These are phyloP conservation scores for Betta splendens DNA, from an alignment of 2,797 vertebrate genomes.

Conservation along the genomic window DNA sequence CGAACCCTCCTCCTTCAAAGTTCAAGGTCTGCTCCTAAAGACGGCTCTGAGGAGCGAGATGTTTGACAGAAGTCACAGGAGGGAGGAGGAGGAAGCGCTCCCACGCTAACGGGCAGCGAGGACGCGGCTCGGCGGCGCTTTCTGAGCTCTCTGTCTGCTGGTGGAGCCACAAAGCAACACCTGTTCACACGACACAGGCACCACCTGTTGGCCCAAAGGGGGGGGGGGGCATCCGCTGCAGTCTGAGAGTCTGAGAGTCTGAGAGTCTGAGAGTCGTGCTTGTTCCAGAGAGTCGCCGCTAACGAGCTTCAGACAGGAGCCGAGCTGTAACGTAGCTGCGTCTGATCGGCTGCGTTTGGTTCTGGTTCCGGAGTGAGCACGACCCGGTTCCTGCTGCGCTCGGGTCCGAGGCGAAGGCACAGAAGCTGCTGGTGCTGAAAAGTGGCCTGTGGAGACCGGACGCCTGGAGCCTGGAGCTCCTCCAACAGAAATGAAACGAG, in stretches of 20 bases:
- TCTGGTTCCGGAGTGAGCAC: background rate
- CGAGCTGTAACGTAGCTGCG: no score
- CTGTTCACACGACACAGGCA: slow-evolving; percentile 77
- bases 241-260: background rate
- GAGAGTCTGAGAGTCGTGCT: background rate
- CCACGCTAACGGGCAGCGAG: slow-evolving; percentile 62
- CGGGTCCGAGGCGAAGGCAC: background rate
- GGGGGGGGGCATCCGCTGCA: background rate
- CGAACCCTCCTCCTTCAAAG: background rate
- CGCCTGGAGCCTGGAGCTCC: slow-evolving; percentile 28
- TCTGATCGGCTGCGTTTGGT: no score
- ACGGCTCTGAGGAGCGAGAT: slow-evolving; percentile 15
- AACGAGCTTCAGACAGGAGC: no score
- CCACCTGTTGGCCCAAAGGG: slow-evolving; percentile 72
- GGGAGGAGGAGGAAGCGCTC: background rate
- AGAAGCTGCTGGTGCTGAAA: slow-evolving; percentile 42
- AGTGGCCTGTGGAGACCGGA: slow-evolving; percentile 21
- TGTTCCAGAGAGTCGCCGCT: background rate
- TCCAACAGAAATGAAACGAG: slow-evolving; percentile 26
- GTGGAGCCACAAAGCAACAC: slow-evolving; percentile 76
- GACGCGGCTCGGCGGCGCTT: slow-evolving; percentile 53
- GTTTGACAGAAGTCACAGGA: background rate
- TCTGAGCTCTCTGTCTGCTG: slow-evolving; percentile 51
- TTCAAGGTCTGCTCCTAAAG: slow-evolving; percentile 36
- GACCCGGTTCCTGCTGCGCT: slow-evolving; percentile 2